Conservation (phyloP, 2,888 invertebrate genomes). For the Teleiodes luculella region DNA sequence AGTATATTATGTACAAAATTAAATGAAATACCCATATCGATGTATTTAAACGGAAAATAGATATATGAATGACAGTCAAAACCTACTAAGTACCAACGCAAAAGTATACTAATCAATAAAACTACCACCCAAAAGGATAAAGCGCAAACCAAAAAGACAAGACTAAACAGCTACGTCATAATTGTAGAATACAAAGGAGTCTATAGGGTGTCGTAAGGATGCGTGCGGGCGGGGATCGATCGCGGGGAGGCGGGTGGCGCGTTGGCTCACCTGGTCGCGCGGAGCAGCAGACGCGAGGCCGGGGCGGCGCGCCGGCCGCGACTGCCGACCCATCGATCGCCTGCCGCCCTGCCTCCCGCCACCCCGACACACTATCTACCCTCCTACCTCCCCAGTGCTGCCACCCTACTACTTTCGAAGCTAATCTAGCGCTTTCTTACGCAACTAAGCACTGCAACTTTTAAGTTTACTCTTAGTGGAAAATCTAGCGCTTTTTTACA, state of each 20-base stretch:
- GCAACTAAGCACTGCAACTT: no score
- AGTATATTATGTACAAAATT: not conserved
- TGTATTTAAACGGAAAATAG: not conserved
- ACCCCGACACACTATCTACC: slow-evolving; percentile 21
- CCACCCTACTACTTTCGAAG: not conserved
- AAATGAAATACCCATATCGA: not conserved
- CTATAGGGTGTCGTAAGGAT: not conserved
- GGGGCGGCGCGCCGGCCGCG: slow-evolving; percentile 57
- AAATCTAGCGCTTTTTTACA: no score
- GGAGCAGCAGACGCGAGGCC: slow-evolving; percentile 46
- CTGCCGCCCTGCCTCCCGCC: slow-evolving; percentile 28
- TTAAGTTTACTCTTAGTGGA: no score
- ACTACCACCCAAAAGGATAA: not conserved
- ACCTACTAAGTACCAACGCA: not conserved
- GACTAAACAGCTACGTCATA: not conserved
- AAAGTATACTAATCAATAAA: not conserved
- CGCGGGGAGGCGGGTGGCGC: slow-evolving; percentile 14
- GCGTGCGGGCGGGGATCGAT: slow-evolving; percentile 23
- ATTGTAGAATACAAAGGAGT: not conserved
- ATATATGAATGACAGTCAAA: not conserved
- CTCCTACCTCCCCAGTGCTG: slow-evolving; percentile 16
- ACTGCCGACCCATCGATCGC: slow-evolving; percentile 55
- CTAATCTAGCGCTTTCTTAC: no score
- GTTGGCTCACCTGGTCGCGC: slow-evolving; percentile 28
- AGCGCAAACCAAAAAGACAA: not conserved